These are phyloP conservation scores for Charanyca ferruginea DNA, from an alignment of 2,888 invertebrate genomes.

Conservation along the genomic window DNA sequence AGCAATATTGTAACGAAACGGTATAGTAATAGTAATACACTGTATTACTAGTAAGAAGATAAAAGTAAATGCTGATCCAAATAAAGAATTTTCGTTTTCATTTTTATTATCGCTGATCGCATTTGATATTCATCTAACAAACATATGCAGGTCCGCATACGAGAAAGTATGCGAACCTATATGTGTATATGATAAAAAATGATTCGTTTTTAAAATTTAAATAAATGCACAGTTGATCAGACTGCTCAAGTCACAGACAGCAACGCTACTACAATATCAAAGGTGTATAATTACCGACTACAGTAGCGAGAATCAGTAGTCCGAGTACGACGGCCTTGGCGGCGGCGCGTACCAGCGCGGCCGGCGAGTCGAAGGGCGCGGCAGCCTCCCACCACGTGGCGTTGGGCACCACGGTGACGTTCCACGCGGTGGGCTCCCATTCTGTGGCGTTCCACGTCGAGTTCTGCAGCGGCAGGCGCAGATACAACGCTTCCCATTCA, in stretches of 20 bases:
- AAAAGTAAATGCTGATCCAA: not conserved
- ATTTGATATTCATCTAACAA: not conserved
- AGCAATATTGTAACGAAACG: not conserved
- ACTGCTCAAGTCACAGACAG: not conserved
- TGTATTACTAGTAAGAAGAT: not conserved
- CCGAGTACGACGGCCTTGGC: conserved; percentile 91
- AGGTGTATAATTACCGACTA: conserved; percentile 88
- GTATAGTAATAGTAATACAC: not conserved
- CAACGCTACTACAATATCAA: conserved; percentile 24
- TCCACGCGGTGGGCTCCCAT: conserved; percentile 80
- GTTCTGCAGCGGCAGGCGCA: conserved; percentile 81
- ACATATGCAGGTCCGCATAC: not conserved
- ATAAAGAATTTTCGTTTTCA: not conserved
- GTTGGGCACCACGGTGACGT: conserved; percentile 80
- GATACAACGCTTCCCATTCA: conserved; percentile 86
- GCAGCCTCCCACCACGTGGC: conserved; percentile 83
- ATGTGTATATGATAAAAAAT: too few relatives aligned
- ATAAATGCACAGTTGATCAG: not conserved
- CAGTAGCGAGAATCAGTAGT: conserved; percentile 92
- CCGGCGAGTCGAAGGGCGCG: conserved; percentile 88
- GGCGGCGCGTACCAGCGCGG: conserved; percentile 92
- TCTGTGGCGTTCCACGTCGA: conserved; percentile 81
- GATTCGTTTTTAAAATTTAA: not conserved
- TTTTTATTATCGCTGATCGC: not conserved
- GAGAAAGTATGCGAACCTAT: too few relatives aligned